Conservation (phyloP, 64 coral and sea anemone species). For the Dendronephthya gigantea region DNA sequence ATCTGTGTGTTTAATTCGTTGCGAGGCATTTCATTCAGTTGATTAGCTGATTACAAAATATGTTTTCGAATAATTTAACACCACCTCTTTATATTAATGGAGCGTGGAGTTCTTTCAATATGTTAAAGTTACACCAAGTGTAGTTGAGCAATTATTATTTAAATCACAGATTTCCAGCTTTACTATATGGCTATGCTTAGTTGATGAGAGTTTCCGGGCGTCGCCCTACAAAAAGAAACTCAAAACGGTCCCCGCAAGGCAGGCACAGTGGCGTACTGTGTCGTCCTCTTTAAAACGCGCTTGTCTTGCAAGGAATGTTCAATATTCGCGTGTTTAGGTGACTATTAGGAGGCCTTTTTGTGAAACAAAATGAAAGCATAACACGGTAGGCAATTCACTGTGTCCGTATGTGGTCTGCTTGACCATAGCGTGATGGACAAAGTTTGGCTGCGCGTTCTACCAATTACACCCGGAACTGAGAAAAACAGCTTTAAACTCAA, state of each 20-base stretch:
- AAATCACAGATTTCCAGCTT: not conserved
- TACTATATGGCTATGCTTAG: not conserved
- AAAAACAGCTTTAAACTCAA: not conserved
- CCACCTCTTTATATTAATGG: not conserved
- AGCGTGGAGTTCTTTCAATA: not conserved
- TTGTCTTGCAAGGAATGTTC: not conserved
- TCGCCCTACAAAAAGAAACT: not conserved
- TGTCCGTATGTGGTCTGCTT: not conserved
- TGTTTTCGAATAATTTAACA: not conserved
- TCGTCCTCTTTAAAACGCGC: not conserved
- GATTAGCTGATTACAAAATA: not conserved
- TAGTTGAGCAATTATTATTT: not conserved
- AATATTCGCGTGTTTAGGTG: not conserved
- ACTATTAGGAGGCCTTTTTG: not conserved
- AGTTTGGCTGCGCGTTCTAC: not conserved
- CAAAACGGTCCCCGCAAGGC: not conserved
- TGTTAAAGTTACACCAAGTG: not conserved
- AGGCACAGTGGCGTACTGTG: not conserved
- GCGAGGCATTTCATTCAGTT: too few relatives aligned
- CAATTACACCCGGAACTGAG: not conserved
- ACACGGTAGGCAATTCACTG: not conserved
- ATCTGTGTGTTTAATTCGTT: too few relatives aligned
- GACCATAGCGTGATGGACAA: not conserved
- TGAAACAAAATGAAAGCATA: not conserved
- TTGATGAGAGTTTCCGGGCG: not conserved